Evolutionary conservation across 2,888 invertebrate genomes (phyloP).

Genomic region (Blastobasis adustella): DNA sequence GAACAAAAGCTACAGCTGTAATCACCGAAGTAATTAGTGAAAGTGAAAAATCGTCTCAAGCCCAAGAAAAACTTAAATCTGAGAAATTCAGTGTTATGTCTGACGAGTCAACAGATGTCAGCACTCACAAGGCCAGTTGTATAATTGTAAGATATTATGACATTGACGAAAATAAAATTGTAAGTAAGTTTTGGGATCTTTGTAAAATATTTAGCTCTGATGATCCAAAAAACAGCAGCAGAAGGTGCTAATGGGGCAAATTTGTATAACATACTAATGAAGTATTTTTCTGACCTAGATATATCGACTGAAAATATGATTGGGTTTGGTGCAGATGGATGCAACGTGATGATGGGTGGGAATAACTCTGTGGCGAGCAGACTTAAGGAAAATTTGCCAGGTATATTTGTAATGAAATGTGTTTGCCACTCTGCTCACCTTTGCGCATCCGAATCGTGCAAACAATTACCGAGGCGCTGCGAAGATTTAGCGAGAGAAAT

Average conservation of each 20-base stretch:
- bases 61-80: slow-evolving; percentile 1
- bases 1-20: slow-evolving; percentile 3
- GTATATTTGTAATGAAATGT: slow-evolving; percentile 11
- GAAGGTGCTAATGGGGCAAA: background rate
- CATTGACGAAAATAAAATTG: slow-evolving; percentile 6
- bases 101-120: slow-evolving; percentile 6
- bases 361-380: slow-evolving; percentile 10
- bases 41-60: slow-evolving; percentile 1
- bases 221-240: slow-evolving; percentile 1
- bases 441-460: slow-evolving; percentile 9
- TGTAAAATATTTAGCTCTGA: slow-evolving; percentile 8
- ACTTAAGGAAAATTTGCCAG: slow-evolving; percentile 9
- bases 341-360: slow-evolving; percentile 12
- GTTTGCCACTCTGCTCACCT: slow-evolving; percentile 13
- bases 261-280: background rate
- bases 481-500: slow-evolving; percentile 13
- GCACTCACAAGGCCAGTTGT: slow-evolving; percentile 6
- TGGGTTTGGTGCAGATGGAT: slow-evolving; percentile 11
- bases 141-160: slow-evolving; percentile 10
- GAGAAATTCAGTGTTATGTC: slow-evolving; percentile 5
- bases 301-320: no score
- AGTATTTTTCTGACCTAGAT: no score
- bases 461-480: background rate
- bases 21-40: slow-evolving; percentile 1
- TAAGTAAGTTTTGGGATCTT: slow-evolving; percentile 11